A percentile compares a stretch with the other conserved stretches of the same genome.
Conservation (phyloP, 2,888 invertebrate genomes). For the Trichogramma evanescens region DNA sequence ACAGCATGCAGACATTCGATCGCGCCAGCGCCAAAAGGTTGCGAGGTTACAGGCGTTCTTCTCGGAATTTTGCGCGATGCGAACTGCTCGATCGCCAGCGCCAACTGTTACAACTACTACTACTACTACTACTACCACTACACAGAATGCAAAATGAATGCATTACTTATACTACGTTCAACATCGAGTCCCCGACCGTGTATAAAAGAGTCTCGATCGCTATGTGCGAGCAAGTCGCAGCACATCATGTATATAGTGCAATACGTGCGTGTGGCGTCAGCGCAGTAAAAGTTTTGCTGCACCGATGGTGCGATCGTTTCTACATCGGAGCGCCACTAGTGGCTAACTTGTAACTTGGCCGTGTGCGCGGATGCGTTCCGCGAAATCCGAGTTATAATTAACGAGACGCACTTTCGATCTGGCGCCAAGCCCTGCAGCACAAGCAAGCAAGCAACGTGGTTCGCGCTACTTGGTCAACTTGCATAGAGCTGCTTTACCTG, state of each 20-base stretch:
- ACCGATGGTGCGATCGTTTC: constrained; percentile 7
- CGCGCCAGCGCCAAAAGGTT: constrained; percentile 23
- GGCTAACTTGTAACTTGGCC: not conserved
- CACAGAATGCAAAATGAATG: too few relatives aligned
- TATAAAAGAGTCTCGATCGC: too few relatives aligned
- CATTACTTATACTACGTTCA: too few relatives aligned
- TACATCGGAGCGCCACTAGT: not conserved
- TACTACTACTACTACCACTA: too few relatives aligned
- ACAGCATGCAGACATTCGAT: constrained; percentile 23
- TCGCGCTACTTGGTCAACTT: too few relatives aligned
- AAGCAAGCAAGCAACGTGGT: too few relatives aligned
- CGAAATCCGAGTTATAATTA: constrained; percentile 22
- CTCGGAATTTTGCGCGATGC: constrained; percentile 24
- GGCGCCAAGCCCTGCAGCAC: constrained; percentile 12
- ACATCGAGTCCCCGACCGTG: too few relatives aligned
- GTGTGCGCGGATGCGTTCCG: constrained; percentile 7
- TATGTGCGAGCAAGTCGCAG: too few relatives aligned
- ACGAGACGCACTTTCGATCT: constrained; percentile 10
- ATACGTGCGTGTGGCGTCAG: not conserved
- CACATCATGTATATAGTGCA: too few relatives aligned
- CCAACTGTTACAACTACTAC: not conserved
- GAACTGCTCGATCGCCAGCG: constrained; percentile 21
- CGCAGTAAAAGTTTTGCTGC: not conserved
- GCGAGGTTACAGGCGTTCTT: constrained; percentile 27
- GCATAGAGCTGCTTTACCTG: too few relatives aligned